Conservation (phyloP, 2,113 vertebrate species). For the Xyliphius kryptos region DNA sequence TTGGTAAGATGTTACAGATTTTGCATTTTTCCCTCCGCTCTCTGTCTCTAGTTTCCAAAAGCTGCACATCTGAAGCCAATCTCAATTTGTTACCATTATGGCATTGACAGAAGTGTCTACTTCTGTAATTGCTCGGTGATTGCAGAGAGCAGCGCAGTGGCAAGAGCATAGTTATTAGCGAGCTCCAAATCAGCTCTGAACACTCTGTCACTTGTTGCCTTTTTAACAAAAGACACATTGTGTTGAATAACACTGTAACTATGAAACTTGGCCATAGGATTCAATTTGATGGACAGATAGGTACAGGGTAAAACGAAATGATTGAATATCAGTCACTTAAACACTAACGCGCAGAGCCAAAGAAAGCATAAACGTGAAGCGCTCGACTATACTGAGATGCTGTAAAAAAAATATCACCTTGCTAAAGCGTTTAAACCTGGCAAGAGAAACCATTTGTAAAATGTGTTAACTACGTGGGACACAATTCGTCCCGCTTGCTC, state of each 20-base stretch:
- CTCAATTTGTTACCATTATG: constrained; percentile 48
- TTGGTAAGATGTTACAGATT: constrained; percentile 14
- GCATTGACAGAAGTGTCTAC: constrained; percentile 54
- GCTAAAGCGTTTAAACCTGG: constrained; percentile 20
- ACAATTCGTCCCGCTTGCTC: constrained; percentile 14
- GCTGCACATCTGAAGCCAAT: constrained; percentile 22
- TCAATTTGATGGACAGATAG: background rate
- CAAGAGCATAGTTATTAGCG: constrained; percentile 50
- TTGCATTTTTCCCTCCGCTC: too few relatives aligned
- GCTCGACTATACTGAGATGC: background rate
- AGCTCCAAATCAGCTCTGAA: constrained; percentile 26
- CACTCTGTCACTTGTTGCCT: constrained; percentile 24
- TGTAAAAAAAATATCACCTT: constrained; percentile 2
- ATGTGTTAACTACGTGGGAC: constrained; percentile 13
- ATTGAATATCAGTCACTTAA: background rate
- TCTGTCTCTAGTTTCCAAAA: constrained; percentile 20
- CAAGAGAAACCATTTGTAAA: constrained; percentile 30
- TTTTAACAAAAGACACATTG: constrained; percentile 24
- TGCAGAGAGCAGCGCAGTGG: constrained; percentile 55
- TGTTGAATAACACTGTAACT: constrained; percentile 11
- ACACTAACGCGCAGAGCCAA: background rate
- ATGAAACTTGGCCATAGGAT: constrained; percentile 6
- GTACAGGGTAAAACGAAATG: constrained; percentile 2
- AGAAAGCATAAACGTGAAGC: background rate
- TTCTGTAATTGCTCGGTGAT: constrained; percentile 56